phyloP scores from a whole-genome alignment of 2,113 vertebrate genomes.

The Atlantisia rogersi region DNA sequence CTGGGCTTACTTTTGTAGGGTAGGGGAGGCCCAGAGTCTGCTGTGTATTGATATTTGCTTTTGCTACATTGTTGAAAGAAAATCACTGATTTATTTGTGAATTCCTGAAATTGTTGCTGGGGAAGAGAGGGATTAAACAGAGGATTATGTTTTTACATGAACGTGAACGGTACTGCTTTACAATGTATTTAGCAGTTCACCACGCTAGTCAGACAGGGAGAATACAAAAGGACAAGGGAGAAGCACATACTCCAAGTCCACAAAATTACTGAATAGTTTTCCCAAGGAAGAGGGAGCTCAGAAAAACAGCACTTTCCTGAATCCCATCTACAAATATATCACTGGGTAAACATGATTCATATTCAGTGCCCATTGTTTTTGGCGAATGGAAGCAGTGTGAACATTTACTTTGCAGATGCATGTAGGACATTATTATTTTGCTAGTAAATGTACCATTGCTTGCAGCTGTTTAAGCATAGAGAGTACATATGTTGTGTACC shows the following conservation, averaged over 20 bases:
- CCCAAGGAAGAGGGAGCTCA: neutral
- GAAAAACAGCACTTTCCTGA: neutral
- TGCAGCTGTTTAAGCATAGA: conserved; percentile 14
- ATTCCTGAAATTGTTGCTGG: neutral
- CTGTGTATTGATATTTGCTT: neutral
- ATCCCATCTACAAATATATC: conserved; percentile 20
- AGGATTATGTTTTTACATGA: neutral
- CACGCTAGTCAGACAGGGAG: neutral
- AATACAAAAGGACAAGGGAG: neutral
- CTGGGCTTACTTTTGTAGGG: neutral
- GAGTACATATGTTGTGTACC: neutral
- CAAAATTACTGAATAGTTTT: neutral
- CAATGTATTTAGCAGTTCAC: neutral
- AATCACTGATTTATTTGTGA: conserved; percentile 54
- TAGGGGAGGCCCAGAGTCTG: neutral
- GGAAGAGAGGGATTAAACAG: neutral
- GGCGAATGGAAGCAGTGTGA: neutral
- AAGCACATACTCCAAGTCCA: neutral
- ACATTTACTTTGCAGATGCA: conserved; percentile 6
- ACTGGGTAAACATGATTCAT: neutral
- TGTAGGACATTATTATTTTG: conserved; percentile 4
- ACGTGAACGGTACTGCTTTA: neutral
- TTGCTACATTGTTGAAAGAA: neutral
- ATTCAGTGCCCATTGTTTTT: conserved; percentile 24
- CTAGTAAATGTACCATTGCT: neutral